phyloP scores from a whole-genome alignment of 1,140 invertebrate species.

The Zaprionus nigranus region DNA sequence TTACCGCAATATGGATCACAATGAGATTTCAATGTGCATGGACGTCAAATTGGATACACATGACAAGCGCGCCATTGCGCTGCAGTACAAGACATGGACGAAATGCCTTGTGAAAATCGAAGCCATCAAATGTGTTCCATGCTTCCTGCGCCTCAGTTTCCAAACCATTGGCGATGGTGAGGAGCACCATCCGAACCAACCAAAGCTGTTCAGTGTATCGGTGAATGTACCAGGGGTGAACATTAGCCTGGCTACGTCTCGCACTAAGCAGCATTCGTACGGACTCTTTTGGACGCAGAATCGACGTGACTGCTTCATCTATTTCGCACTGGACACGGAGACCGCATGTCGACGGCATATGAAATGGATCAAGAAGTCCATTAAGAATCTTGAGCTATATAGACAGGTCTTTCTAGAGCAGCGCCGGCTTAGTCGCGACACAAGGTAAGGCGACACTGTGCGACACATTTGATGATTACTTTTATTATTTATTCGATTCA shows the following conservation, averaged over 20 bases:
- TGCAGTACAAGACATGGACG: constrained; percentile 77
- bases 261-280: constrained; percentile 79
- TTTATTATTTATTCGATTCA: neutral
- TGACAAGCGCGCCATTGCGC: constrained; percentile 74
- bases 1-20: constrained; percentile 67
- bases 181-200: constrained; percentile 20
- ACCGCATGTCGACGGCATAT: constrained; percentile 70
- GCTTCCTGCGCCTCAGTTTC: constrained; percentile 76
- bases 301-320: constrained; percentile 80
- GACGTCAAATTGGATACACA: constrained; percentile 82
- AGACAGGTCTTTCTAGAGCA: constrained; percentile 76
- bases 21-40: constrained; percentile 82
- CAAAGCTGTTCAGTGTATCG: constrained; percentile 59
- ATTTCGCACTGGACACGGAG: constrained; percentile 80
- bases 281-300: constrained; percentile 83
- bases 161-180: constrained; percentile 33
- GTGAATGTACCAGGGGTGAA: constrained; percentile 79
- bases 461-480: neutral
- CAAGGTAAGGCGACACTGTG: constrained; percentile 18
- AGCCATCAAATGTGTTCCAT: constrained; percentile 83
- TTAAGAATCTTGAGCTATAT: constrained; percentile 82
- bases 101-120: constrained; percentile 82
- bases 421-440: constrained; percentile 66
- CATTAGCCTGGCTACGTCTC: constrained; percentile 72
- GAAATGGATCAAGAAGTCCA: constrained; percentile 84